Conservation (phyloP, 2,797 vertebrate species). For the Takifugu ocellatus region DNA sequence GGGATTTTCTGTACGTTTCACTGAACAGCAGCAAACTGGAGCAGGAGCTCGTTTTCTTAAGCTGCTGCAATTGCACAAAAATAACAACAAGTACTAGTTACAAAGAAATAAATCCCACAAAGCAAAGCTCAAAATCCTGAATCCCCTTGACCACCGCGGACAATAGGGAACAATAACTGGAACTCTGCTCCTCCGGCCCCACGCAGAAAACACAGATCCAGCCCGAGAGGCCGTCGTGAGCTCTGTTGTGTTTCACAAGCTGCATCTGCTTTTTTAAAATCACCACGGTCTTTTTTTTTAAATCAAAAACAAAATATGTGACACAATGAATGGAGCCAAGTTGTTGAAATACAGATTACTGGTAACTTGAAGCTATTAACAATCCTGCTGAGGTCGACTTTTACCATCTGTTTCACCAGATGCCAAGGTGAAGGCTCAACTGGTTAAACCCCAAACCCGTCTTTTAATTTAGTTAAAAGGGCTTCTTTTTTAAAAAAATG, state of each 20-base stretch:
- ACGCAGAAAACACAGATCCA: constrained; percentile 32
- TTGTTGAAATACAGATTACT: constrained; percentile 20
- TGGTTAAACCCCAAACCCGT: constrained; percentile 21
- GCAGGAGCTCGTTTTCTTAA: constrained; percentile 18
- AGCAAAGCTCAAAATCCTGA: constrained; percentile 51
- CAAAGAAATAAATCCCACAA: constrained; percentile 37
- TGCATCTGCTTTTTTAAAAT: neutral
- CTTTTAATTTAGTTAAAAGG: neutral
- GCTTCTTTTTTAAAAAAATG: neutral
- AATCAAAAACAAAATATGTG: constrained; percentile 1
- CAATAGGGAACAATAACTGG: constrained; percentile 27
- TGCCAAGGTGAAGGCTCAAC: constrained; percentile 35
- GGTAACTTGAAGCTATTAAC: constrained; percentile 39
- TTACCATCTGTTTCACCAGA: constrained; percentile 53
- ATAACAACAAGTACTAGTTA: constrained; percentile 17
- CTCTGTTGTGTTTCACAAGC: neutral
- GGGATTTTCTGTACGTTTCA: constrained; percentile 14
- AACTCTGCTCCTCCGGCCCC: constrained; percentile 26
- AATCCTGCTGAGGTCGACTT: constrained; percentile 41
- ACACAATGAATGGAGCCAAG: constrained; percentile 9
- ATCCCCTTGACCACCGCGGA: constrained; percentile 42
- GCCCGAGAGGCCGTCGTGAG: constrained; percentile 1
- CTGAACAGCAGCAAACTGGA: constrained; percentile 20
- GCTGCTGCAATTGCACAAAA: constrained; percentile 19
- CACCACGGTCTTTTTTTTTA: neutral